Conservation (phyloP, 2,113 vertebrate species). For the Tragulus kanchil region DNA sequence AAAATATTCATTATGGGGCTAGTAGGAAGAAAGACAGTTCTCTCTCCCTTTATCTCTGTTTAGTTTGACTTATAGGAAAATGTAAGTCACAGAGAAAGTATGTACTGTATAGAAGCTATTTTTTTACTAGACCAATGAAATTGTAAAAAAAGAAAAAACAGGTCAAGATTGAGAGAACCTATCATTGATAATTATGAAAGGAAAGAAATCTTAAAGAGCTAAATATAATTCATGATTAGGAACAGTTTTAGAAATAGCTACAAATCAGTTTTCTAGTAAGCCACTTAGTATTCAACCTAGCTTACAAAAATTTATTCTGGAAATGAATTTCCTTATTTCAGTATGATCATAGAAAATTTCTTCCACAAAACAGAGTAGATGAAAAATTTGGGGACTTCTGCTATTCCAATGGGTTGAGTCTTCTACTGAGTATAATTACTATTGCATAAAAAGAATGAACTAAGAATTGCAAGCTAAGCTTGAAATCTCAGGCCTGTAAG, state of each 20-base stretch:
- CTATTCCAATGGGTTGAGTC: not conserved
- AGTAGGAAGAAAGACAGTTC: not conserved
- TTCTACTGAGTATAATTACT: not conserved
- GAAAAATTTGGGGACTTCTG: too few relatives aligned
- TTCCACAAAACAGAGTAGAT: not conserved
- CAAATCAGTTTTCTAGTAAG: not conserved
- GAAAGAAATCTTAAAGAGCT: not conserved
- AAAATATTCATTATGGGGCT: not conserved
- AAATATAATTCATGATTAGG: constrained; percentile 24
- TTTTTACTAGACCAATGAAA: not conserved
- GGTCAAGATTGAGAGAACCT: not conserved
- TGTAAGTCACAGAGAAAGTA: not conserved
- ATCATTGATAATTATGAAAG: not conserved
- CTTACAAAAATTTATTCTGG: not conserved
- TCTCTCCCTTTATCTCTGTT: not conserved
- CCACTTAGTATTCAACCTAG: not conserved
- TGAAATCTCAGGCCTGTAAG: not conserved
- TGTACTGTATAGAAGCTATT: not conserved
- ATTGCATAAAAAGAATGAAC: constrained; percentile 15
- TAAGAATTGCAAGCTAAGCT: not conserved
- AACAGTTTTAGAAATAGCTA: not conserved
- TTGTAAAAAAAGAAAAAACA: not conserved
- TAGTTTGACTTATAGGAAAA: not conserved
- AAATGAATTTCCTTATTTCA: not conserved
- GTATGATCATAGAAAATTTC: not conserved